Evolutionary conservation across 2,888 invertebrate genomes (phyloP).

Genomic region (Cotesia congregata): DNA sequence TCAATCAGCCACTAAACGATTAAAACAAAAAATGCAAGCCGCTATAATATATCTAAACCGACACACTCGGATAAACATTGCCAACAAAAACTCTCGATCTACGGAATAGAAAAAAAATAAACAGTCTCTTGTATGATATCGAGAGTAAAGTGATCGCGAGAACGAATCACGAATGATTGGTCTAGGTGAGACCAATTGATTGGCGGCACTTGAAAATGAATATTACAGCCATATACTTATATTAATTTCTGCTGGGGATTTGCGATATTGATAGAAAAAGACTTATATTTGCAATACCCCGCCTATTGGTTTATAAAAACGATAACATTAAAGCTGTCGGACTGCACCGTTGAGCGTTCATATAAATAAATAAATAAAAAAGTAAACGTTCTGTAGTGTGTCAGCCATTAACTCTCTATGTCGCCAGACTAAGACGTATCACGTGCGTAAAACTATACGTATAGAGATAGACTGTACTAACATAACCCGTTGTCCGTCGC

Average conservation of each 20-base stretch:
- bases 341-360: not conserved
- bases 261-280: slow-evolving; percentile 3
- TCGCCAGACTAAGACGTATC: slow-evolving; percentile 49
- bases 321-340: not conserved
- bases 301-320: not conserved
- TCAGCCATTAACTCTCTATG: slow-evolving; percentile 58
- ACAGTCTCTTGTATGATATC: not conserved
- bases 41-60: not conserved
- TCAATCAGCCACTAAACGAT: too few relatives aligned
- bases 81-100: not conserved
- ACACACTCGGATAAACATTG: not conserved
- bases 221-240: too few relatives aligned
- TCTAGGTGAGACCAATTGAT: slow-evolving; percentile 35
- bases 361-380: slow-evolving; percentile 35
- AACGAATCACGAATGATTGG: slow-evolving; percentile 46
- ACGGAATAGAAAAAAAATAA: not conserved
- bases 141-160: not conserved
- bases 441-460: slow-evolving; percentile 37
- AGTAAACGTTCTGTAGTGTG: slow-evolving; percentile 46
- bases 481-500: not conserved
- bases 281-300: slow-evolving; percentile 8
- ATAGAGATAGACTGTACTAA: slow-evolving; percentile 22
- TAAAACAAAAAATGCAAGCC: slow-evolving; percentile 1
- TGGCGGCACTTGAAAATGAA: slow-evolving; percentile 11
- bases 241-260: not conserved